phyloP scores from a whole-genome alignment of 2,113 vertebrate genomes.

The Kobus ellipsiprymnus region DNA sequence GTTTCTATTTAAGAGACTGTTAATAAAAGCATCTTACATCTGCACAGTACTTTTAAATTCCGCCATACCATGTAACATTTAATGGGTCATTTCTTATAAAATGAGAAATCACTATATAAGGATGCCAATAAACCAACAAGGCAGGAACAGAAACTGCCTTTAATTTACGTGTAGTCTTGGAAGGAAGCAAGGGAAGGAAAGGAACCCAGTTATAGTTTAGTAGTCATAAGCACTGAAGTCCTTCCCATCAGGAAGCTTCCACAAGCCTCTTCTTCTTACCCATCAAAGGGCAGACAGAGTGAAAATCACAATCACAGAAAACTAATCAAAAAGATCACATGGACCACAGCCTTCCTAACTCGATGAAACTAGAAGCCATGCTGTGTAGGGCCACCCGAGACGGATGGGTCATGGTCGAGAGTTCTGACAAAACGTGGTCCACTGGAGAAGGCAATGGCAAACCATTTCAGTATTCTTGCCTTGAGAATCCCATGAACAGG shows the following conservation, averaged over 20 bases:
- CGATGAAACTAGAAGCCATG: background rate
- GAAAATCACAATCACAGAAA: background rate
- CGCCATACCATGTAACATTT: background rate
- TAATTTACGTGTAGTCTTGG: background rate
- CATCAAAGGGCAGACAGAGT: background rate
- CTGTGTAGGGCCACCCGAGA: background rate
- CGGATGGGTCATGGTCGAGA: accelerated
- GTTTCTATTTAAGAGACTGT: background rate
- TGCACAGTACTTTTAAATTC: background rate
- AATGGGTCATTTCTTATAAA: background rate
- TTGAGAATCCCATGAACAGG: background rate
- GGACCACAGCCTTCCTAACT: background rate
- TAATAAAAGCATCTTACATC: background rate
- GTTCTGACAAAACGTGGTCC: background rate
- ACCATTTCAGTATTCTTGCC: background rate
- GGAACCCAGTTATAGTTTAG: too few relatives aligned
- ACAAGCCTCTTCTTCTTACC: background rate
- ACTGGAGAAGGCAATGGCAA: background rate
- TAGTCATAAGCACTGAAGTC: background rate
- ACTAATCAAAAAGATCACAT: background rate
- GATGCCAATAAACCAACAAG: background rate
- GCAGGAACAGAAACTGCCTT: background rate
- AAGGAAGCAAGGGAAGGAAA: too few relatives aligned
- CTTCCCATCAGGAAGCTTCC: background rate
- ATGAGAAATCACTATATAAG: background rate